Percentiles rank a stretch among this genome's conserved stretches.
Evolutionary conservation across 2,113 vertebrate genomes (phyloP).

Genomic region (Marmota flaviventris): DNA sequence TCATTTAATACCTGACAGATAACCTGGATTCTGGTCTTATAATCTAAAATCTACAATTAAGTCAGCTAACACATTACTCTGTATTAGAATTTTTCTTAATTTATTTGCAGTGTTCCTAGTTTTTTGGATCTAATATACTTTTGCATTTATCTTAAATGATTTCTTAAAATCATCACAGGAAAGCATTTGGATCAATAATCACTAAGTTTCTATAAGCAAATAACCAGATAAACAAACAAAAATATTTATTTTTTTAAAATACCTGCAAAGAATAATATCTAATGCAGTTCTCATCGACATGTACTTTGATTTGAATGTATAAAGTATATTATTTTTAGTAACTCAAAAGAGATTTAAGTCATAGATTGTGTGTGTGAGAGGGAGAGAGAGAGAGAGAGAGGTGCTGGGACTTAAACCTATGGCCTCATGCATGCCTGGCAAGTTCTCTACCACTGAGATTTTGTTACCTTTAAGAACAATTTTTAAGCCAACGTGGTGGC

Average conservation of each 20-base stretch:
- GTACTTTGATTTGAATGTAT: conserved; percentile 28
- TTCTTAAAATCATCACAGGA: background rate
- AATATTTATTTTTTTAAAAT: conserved; percentile 10
- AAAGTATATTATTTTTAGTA: background rate
- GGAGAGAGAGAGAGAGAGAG: too few relatives aligned
- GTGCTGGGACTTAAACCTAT: too few relatives aligned
- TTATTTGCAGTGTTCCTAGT: background rate
- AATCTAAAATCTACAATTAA: conserved; percentile 11
- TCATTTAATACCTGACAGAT: background rate
- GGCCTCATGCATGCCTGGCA: too few relatives aligned
- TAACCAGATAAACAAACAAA: background rate
- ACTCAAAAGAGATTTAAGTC: background rate
- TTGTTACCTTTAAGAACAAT: background rate
- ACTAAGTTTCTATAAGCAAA: conserved; percentile 29
- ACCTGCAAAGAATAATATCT: background rate
- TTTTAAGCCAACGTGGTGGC: background rate
- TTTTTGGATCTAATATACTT: background rate
- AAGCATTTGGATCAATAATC: background rate
- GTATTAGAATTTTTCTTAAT: conserved; percentile 50
- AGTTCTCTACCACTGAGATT: background rate
- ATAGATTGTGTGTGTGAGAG: background rate
- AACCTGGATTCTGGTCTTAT: conserved; percentile 29
- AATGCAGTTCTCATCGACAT: background rate
- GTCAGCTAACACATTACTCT: background rate
- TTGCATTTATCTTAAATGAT: conserved; percentile 6